Percentiles rank a stretch among this genome's conserved stretches.
Conservation (phyloP, 2,797 vertebrate genomes). For the Artibeus lituratus region DNA sequence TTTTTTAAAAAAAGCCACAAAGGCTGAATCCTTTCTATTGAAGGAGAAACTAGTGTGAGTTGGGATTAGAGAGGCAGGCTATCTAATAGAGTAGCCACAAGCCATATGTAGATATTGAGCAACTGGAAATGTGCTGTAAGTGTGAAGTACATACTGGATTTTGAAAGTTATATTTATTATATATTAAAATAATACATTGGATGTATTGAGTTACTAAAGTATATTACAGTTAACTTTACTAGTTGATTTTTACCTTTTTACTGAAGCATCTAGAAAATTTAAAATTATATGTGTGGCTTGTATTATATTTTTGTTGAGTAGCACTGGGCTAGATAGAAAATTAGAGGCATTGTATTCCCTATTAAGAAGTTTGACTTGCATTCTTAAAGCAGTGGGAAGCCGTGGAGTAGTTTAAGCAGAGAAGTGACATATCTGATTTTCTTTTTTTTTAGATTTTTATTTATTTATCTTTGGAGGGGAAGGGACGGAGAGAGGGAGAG, state of each 20-base stretch:
- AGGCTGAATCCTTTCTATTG: not conserved
- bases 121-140: not conserved
- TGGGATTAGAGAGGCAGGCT: not conserved
- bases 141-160: not conserved
- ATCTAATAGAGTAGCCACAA: not conserved
- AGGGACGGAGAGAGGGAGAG: no score
- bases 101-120: not conserved
- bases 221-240: conserved; percentile 1
- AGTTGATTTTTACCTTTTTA: conserved; percentile 27
- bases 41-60: conserved; percentile 1
- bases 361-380: conserved; percentile 29
- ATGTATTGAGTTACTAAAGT: conserved; percentile 1
- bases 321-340: not conserved
- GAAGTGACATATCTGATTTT: conserved; percentile 11
- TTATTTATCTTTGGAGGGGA: no score
- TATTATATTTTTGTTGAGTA: conserved; percentile 10
- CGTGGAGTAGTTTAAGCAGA: not conserved
- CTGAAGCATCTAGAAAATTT: not conserved
- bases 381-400: conserved; percentile 13
- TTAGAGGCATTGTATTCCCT: not conserved
- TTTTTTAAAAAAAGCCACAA: not conserved
- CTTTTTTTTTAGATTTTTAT: no score
- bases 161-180: conserved; percentile 12
- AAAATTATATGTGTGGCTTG: not conserved
- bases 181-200: not conserved